Conservation (phyloP, 2,888 invertebrate species). For the Oconnorella tubifera region DNA sequence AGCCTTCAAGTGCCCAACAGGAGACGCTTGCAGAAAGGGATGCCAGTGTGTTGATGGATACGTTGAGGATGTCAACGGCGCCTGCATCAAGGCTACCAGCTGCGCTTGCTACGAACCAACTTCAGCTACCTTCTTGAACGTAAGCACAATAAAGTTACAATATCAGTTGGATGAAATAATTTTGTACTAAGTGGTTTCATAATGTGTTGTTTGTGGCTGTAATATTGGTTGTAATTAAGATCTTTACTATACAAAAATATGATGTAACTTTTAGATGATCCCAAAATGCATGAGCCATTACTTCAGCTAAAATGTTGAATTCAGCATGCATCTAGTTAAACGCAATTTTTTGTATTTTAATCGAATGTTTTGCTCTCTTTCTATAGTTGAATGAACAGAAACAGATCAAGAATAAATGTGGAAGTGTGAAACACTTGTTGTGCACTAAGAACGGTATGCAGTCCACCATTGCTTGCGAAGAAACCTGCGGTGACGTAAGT, state of each 20-base stretch:
- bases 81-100: slow-evolving; percentile 19
- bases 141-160: no score
- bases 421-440: background rate
- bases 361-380: no score
- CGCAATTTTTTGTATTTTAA: no score
- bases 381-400: slow-evolving; percentile 6
- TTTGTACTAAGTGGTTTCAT: no score
- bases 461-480: background rate
- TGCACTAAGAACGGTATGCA: slow-evolving; percentile 12
- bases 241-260: no score
- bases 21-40: slow-evolving; percentile 10
- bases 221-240: no score
- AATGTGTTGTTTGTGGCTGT: no score
- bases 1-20: slow-evolving; percentile 14
- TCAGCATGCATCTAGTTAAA: no score
- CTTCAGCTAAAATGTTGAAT: no score
- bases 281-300: no score
- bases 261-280: no score
- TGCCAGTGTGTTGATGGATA: slow-evolving; percentile 20
- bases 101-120: slow-evolving; percentile 19
- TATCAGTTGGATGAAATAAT: no score
- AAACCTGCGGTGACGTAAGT: slow-evolving; percentile 8
- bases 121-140: background rate
- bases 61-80: slow-evolving; percentile 15
- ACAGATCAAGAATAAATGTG: slow-evolving; percentile 8